Percentiles rank a stretch among this genome's conserved stretches.
These are phyloP conservation scores for Ormyrus thymus DNA, from an alignment of 2,888 invertebrate species.

Conservation along the genomic window DNA sequence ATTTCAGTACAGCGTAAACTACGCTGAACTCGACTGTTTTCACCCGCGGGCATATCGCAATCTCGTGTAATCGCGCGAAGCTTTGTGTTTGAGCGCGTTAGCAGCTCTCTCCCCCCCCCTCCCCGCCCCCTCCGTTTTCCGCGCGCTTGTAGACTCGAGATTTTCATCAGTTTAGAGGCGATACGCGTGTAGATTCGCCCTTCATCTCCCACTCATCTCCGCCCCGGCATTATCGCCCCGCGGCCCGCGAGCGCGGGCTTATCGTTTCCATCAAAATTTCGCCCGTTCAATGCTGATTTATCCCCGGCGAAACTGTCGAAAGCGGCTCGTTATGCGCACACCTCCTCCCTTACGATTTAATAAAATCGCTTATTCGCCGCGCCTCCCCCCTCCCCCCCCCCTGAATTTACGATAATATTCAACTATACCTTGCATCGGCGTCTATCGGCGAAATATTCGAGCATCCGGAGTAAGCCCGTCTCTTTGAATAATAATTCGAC, in stretches of 20 bases:
- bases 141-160: background rate
- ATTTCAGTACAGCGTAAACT: background rate
- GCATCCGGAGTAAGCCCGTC: no score
- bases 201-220: conserved; percentile 10
- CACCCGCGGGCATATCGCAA: background rate
- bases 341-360: conserved; percentile 3
- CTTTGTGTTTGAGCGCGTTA: conserved; percentile 1
- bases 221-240: conserved; percentile 21
- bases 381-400: no score
- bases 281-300: conserved; percentile 11
- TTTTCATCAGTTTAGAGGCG: conserved; percentile 25
- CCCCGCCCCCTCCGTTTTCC: no score
- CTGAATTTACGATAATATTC: conserved; percentile 14
- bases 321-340: background rate
- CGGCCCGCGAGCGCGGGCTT: conserved; percentile 27
- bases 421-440: no score
- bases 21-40: background rate
- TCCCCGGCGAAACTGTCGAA: conserved; percentile 23
- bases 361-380: conserved; percentile 20
- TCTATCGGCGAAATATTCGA: no score
- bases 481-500: no score
- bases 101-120: background rate
- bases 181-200: background rate
- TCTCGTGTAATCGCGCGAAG: conserved; percentile 13
- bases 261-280: conserved; percentile 36